These are phyloP conservation scores for Salvelinus sp. DNA, from an alignment of 2,113 vertebrate genomes.

Conservation along the genomic window DNA sequence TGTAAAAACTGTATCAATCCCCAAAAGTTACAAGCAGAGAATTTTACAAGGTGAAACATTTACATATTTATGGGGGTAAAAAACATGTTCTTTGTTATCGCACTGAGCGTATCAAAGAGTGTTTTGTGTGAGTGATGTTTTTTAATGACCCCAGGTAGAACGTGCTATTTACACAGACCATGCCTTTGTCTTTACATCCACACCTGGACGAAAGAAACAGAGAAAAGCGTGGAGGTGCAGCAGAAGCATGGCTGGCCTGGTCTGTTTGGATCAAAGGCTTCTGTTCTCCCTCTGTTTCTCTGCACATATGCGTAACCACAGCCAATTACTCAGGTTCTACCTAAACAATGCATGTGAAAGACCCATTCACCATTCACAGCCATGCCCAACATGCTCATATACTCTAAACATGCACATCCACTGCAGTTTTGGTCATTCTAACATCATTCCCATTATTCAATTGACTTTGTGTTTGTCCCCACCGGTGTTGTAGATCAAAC, in stretches of 20 bases:
- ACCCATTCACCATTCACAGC: background rate
- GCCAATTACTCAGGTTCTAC: slow-evolving; percentile 6
- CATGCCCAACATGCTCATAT: background rate
- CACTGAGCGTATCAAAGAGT: slow-evolving; percentile 24
- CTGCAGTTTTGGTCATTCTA: too few species aligned
- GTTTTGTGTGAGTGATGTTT: slow-evolving; percentile 22
- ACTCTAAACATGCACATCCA: background rate
- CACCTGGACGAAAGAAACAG: slow-evolving; percentile 64
- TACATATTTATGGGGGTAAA: background rate
- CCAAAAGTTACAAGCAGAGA: slow-evolving; percentile 28
- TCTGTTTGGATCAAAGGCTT: slow-evolving; percentile 43
- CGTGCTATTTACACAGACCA: slow-evolving; percentile 28
- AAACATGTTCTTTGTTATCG: background rate
- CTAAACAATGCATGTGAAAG: slow-evolving; percentile 1
- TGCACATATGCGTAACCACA: background rate
- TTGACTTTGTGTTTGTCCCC: background rate
- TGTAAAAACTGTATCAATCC: background rate
- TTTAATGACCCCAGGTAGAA: slow-evolving; percentile 32
- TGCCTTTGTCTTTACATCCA: slow-evolving; percentile 41
- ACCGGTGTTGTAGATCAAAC: background rate
- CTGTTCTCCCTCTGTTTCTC: slow-evolving; percentile 1
- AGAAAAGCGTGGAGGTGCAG: slow-evolving; percentile 37
- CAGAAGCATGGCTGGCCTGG: slow-evolving; percentile 22
- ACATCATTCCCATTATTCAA: background rate
- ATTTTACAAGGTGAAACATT: slow-evolving; percentile 13